These are phyloP conservation scores for Chelidonichthys spinosus DNA, from an alignment of 2,797 vertebrate species.

Conservation along the genomic window DNA sequence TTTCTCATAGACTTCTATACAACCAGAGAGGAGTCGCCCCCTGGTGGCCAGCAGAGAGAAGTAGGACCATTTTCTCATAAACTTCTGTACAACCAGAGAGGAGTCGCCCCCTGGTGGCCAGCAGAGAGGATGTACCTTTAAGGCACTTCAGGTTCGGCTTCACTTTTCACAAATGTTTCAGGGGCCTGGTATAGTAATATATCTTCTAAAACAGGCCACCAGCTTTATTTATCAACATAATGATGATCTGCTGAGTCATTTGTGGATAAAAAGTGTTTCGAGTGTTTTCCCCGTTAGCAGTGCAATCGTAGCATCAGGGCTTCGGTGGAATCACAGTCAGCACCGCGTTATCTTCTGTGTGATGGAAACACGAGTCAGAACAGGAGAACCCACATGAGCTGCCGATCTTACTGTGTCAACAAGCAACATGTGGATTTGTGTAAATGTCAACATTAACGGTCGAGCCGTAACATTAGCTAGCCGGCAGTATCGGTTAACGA, in stretches of 20 bases:
- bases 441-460: no score
- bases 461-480: no score
- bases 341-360: neutral
- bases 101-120: no score
- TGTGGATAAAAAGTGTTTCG: conserved; percentile 10
- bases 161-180: no score
- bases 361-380: conserved; percentile 9
- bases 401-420: neutral
- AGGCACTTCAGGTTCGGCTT: no score
- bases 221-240: neutral
- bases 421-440: neutral
- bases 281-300: conserved; percentile 3
- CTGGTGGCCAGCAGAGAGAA: no score
- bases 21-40: no score
- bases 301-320: conserved; percentile 8
- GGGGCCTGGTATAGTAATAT: neutral
- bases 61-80: no score
- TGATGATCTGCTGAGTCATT: conserved; percentile 29
- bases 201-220: neutral
- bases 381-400: neutral
- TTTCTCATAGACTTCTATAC: neutral
- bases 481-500: no score
- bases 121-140: no score
- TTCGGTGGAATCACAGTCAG: conserved; percentile 1
- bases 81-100: no score